These are phyloP conservation scores for Geococcyx californianus DNA, from an alignment of 2,113 vertebrate genomes.

Conservation along the genomic window DNA sequence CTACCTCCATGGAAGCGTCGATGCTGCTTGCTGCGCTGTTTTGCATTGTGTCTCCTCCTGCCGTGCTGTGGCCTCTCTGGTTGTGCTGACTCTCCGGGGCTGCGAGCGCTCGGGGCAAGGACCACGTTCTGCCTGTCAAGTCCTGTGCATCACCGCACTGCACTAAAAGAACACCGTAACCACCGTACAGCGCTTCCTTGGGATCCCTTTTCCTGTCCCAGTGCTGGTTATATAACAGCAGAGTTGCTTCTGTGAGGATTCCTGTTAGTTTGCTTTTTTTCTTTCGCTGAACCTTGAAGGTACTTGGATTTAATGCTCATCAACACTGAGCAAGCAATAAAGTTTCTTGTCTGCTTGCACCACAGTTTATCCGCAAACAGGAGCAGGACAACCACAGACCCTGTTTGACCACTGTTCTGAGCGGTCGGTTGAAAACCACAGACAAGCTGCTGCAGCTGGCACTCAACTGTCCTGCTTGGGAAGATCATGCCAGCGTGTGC, in stretches of 20 bases:
- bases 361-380: neutral
- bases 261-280: neutral
- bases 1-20: neutral
- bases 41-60: neutral
- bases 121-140: neutral
- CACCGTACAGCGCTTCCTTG: neutral
- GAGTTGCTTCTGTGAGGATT: neutral
- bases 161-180: neutral
- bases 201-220: neutral
- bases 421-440: neutral
- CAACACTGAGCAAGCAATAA: neutral
- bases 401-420: neutral
- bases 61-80: neutral
- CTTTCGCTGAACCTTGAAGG: neutral
- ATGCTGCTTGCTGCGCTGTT: neutral
- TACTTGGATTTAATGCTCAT: neutral
- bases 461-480: neutral
- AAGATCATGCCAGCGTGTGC: accelerated
- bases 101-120: slow-evolving; percentile 49
- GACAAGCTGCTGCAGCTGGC: neutral
- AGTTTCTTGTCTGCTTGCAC: neutral
- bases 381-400: neutral
- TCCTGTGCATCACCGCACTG: neutral
- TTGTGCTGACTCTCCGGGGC: neutral
- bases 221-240: neutral